Conservation (phyloP, 2,113 vertebrate species). For the Tylochromis polylepis region DNA sequence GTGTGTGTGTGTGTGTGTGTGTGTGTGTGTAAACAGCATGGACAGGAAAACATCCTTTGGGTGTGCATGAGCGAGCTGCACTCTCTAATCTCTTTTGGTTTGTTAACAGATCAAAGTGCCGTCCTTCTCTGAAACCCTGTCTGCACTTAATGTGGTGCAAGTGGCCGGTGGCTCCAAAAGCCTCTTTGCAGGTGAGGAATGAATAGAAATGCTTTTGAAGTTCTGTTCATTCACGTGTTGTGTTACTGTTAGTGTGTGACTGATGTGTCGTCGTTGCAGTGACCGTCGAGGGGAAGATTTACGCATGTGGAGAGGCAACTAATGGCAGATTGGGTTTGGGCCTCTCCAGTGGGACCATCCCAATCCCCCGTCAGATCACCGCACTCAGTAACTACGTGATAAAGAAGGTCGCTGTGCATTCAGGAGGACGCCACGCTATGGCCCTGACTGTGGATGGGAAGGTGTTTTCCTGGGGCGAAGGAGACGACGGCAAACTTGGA, state of each 20-base stretch:
- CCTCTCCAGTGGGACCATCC: conserved; percentile 92
- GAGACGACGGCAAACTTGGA: conserved; percentile 96
- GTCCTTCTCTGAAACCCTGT: conserved; percentile 95
- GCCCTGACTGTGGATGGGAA: conserved; percentile 98
- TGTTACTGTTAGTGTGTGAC: background rate
- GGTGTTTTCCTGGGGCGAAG: conserved; percentile 98
- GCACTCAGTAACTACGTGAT: conserved; percentile 97
- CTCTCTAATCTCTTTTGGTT: background rate
- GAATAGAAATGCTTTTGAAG: background rate
- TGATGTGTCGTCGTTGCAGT: conserved; percentile 66
- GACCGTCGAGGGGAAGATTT: conserved; percentile 96
- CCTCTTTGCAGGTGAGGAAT: conserved; percentile 90
- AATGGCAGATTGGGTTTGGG: conserved; percentile 93
- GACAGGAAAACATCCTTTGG: background rate
- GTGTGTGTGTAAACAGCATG: no score
- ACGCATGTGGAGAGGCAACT: conserved; percentile 94
- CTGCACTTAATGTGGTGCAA: conserved; percentile 95
- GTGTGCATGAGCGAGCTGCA: background rate
- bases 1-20: background rate
- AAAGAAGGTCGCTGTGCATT: conserved; percentile 98
- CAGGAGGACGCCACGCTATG: conserved; percentile 96
- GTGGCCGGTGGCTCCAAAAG: conserved; percentile 98
- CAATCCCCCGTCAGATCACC: conserved; percentile 91
- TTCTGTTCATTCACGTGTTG: background rate
- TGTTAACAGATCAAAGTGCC: conserved; percentile 85